Conservation (phyloP, 2,888 invertebrate species). For the Meliscaeva auricollis region DNA sequence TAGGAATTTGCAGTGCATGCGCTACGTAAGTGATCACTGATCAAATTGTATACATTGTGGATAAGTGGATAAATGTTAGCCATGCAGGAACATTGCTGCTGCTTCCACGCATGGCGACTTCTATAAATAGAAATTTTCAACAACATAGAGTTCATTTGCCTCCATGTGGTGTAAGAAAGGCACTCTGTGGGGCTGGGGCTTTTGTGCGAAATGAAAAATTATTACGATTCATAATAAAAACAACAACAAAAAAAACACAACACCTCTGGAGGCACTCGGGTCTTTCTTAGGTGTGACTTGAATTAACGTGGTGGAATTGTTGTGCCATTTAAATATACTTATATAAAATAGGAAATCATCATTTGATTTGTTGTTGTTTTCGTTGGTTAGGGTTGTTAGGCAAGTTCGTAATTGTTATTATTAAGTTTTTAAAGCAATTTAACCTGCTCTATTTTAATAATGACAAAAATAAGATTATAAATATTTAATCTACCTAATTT, state of each 20-base stretch:
- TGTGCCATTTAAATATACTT: background rate
- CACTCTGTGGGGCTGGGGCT: background rate
- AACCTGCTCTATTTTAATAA: no score
- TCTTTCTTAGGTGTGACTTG: background rate
- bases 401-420: no score
- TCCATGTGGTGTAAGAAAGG: constrained; percentile 1
- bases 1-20: constrained; percentile 40
- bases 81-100: constrained; percentile 18
- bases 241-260: background rate
- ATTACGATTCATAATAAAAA: constrained; percentile 38
- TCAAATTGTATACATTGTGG: constrained; percentile 5
- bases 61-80: constrained; percentile 11
- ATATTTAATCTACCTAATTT: no score
- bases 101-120: constrained; percentile 5
- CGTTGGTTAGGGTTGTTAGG: no score
- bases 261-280: background rate
- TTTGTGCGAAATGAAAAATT: constrained; percentile 26
- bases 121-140: constrained; percentile 58
- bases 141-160: constrained; percentile 55
- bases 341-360: background rate
- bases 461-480: no score
- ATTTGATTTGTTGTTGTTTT: background rate
- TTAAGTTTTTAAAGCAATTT: no score
- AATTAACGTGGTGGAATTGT: background rate
- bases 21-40: constrained; percentile 54